Percentiles rank a stretch among this genome's conserved stretches.
Conservation (phyloP, 2,113 vertebrate species). For the Sinocyclocheilus grahami region DNA sequence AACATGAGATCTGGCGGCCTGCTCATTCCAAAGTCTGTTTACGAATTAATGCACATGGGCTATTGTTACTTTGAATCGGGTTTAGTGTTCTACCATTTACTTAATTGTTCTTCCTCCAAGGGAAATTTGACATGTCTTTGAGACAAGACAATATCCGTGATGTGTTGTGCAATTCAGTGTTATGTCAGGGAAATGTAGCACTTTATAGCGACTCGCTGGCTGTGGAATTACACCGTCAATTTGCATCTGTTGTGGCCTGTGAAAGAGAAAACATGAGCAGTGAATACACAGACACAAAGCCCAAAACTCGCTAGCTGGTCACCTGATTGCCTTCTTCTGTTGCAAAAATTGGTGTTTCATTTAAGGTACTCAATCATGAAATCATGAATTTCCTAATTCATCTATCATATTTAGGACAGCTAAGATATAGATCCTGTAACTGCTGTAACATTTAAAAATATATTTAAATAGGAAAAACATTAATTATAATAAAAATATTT, state of each 20-base stretch:
- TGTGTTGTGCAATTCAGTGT: neutral
- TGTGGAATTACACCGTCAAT: slow-evolving; percentile 4
- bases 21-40: slow-evolving; percentile 67
- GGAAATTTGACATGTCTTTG: slow-evolving; percentile 15
- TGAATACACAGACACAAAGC: neutral
- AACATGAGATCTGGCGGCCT: slow-evolving; percentile 58
- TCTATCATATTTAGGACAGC: neutral
- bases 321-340: neutral
- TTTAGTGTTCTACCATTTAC: slow-evolving; percentile 79
- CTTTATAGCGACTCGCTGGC: neutral
- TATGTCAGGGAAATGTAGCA: slow-evolving; percentile 32
- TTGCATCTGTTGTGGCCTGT: slow-evolving; percentile 12
- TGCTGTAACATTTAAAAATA: no score
- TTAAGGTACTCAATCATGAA: neutral
- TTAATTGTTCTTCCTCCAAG: slow-evolving; percentile 67
- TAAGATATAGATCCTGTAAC: neutral
- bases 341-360: neutral
- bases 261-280: neutral
- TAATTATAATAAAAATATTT: no score
- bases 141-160: neutral
- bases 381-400: neutral
- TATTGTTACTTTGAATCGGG: slow-evolving; percentile 73
- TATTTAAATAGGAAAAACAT: no score
- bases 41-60: slow-evolving; percentile 69
- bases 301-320: neutral